Conservation (phyloP, 1,140 invertebrate species). For the Procambarus virginalis region DNA sequence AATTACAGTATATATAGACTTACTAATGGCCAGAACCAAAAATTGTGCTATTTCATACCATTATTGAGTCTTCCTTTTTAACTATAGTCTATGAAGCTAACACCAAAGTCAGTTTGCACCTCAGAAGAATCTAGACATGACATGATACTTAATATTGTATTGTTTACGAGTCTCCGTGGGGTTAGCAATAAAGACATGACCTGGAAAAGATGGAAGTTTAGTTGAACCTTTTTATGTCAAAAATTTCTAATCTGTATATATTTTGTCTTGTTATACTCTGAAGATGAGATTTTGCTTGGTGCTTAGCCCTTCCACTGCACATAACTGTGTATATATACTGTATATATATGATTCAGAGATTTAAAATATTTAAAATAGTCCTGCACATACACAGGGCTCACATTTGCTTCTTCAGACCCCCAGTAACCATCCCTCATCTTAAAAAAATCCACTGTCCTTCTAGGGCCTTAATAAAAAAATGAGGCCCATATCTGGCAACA, state of each 20-base stretch:
- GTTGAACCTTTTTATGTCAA: neutral
- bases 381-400: too few relatives aligned
- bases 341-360: too few relatives aligned
- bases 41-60: slow-evolving; percentile 40
- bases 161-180: slow-evolving; percentile 53
- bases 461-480: too few relatives aligned
- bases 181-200: slow-evolving; percentile 67
- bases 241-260: neutral
- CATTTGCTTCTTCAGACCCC: too few relatives aligned
- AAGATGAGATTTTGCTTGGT: too few relatives aligned
- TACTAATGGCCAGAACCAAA: slow-evolving; percentile 37
- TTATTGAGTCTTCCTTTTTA: slow-evolving; percentile 58
- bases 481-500: too few relatives aligned
- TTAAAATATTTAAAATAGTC: too few relatives aligned
- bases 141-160: slow-evolving; percentile 31
- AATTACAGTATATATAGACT: slow-evolving; percentile 42
- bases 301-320: too few relatives aligned
- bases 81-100: slow-evolving; percentile 47
- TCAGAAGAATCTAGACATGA: slow-evolving; percentile 35
- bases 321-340: too few relatives aligned
- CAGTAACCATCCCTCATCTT: too few relatives aligned
- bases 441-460: too few relatives aligned
- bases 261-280: too few relatives aligned
- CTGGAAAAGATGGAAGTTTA: slow-evolving; percentile 15
- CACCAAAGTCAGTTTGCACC: slow-evolving; percentile 55